phyloP scores from a whole-genome alignment of 1,140 invertebrate species.

The Cydia pomonella region DNA sequence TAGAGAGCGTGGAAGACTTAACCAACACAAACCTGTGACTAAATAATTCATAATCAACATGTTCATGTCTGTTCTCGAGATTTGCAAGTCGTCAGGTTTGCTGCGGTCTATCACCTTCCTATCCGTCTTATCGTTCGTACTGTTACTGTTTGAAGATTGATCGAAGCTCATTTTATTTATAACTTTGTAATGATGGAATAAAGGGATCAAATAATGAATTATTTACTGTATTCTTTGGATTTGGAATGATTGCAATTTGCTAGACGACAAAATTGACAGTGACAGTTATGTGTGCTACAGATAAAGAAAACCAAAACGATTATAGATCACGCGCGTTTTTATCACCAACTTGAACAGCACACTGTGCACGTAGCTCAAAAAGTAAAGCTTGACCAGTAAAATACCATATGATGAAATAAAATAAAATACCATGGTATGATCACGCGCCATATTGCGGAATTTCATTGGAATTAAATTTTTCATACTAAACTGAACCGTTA shows the following conservation, averaged over 20 bases:
- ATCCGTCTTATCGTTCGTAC: conserved; percentile 64
- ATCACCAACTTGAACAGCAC: neutral
- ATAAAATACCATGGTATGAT: too few relatives aligned
- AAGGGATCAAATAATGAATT: conserved; percentile 40
- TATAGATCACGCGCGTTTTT: neutral
- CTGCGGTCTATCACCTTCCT: conserved; percentile 70
- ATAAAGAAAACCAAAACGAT: neutral
- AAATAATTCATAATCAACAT: conserved; percentile 99
- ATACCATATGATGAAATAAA: too few relatives aligned
- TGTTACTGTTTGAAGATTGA: conserved; percentile 59
- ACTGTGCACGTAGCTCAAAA: too few relatives aligned
- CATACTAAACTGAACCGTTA: too few relatives aligned
- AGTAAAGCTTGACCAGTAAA: too few relatives aligned
- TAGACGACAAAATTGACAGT: conserved; percentile 36
- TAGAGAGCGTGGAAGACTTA: neutral
- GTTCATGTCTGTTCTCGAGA: conserved; percentile 96
- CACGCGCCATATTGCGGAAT: too few relatives aligned
- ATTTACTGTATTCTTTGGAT: conserved; percentile 24
- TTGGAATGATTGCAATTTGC: conserved; percentile 20
- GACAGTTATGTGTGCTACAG: conserved; percentile 3
- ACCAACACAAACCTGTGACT: conserved; percentile 88
- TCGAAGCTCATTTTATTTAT: conserved; percentile 67
- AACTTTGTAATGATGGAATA: conserved; percentile 25
- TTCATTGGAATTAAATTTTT: too few relatives aligned
- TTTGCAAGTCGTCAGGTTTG: conserved; percentile 87